phyloP scores from a whole-genome alignment of 2,113 vertebrate species.

The Miniopterus natalensis region DNA sequence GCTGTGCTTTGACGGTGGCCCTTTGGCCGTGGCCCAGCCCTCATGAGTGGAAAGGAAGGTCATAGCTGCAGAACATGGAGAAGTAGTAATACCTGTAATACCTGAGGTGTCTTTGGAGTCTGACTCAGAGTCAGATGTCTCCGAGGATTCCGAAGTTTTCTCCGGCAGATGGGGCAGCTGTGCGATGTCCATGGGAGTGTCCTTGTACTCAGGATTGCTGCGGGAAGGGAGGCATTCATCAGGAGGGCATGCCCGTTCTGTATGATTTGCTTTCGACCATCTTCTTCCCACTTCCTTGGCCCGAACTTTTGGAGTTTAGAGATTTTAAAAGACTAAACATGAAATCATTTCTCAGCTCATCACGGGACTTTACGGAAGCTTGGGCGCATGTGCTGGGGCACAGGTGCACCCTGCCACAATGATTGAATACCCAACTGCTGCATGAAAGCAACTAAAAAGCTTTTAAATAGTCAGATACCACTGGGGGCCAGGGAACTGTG shows the following conservation, averaged over 20 bases:
- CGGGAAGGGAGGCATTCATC: constrained; percentile 73
- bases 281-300: constrained; percentile 63
- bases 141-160: constrained; percentile 97
- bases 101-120: constrained; percentile 99
- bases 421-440: constrained; percentile 64
- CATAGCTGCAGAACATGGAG: constrained; percentile 51
- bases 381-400: constrained; percentile 17
- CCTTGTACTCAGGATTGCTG: constrained; percentile 98
- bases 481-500: constrained; percentile 34
- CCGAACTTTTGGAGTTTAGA: constrained; percentile 70
- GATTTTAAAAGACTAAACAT: constrained; percentile 67
- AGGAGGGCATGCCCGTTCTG: constrained; percentile 55
- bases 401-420: constrained; percentile 54
- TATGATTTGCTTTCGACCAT: constrained; percentile 59
- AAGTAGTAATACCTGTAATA: constrained; percentile 85
- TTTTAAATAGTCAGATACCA: constrained; percentile 82
- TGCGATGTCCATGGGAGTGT: constrained; percentile 97
- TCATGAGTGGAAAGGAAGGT: not conserved
- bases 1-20: not conserved
- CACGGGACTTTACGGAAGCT: constrained; percentile 70
- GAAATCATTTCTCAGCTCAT: constrained; percentile 72
- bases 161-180: constrained; percentile 97
- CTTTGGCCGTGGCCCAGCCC: not conserved
- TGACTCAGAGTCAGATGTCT: constrained; percentile 98
- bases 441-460: constrained; percentile 76